These are phyloP conservation scores for Nemopilema nomurai DNA, from an alignment of 30 jellyfish, hydroid and myxozoan species.

Conservation along the genomic window DNA sequence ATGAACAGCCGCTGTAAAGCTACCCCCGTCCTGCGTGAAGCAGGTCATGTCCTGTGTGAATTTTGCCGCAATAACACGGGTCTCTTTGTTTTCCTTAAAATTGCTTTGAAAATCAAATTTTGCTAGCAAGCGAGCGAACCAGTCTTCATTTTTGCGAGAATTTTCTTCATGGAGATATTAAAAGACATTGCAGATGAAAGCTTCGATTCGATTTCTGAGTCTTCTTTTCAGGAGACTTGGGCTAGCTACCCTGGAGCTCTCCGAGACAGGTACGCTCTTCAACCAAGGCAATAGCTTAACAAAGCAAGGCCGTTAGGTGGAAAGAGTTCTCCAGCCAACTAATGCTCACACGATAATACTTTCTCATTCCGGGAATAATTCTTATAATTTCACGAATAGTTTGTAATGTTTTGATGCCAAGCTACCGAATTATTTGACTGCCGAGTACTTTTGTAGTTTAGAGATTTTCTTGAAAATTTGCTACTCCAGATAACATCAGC, in stretches of 20 bases:
- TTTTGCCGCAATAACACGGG: not conserved
- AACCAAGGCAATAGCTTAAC: too few relatives aligned
- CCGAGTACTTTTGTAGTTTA: too few relatives aligned
- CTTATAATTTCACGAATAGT: too few relatives aligned
- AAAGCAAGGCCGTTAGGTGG: too few relatives aligned
- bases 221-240: conserved; percentile 40
- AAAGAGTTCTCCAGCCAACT: too few relatives aligned
- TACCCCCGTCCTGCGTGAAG: conserved; percentile 4
- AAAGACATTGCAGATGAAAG: conserved; percentile 10
- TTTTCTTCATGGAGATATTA: conserved; percentile 13
- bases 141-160: not conserved
- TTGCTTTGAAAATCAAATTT: not conserved
- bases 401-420: too few relatives aligned
- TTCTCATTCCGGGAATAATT: too few relatives aligned
- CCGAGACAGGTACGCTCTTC: conserved; percentile 48
- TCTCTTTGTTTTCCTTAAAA: not conserved
- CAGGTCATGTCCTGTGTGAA: not conserved
- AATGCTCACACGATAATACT: too few relatives aligned
- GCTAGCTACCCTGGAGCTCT: conserved; percentile 67
- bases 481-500: too few relatives aligned
- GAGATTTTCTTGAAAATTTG: too few relatives aligned
- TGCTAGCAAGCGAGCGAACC: not conserved
- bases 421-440: too few relatives aligned
- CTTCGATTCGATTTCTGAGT: conserved; percentile 55
- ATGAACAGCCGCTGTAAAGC: not conserved